These are phyloP conservation scores for Crotalus tigris DNA, from an alignment of 2,113 vertebrate species.

Conservation along the genomic window DNA sequence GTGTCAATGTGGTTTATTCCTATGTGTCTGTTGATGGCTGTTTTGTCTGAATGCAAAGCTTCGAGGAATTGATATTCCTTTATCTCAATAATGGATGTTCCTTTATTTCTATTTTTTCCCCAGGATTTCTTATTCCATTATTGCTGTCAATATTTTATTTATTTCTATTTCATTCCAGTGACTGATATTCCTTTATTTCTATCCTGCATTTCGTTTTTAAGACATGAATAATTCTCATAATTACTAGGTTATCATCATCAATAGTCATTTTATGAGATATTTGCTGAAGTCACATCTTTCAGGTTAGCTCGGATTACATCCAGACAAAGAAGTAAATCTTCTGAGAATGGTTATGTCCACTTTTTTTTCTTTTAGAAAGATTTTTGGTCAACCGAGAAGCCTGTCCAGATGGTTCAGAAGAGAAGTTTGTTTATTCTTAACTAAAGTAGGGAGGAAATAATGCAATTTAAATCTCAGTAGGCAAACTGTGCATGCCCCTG, in stretches of 20 bases:
- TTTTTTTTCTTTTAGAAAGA: not conserved
- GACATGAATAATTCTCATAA: not conserved
- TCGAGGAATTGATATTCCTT: not conserved
- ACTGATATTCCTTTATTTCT: not conserved
- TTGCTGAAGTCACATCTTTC: not conserved
- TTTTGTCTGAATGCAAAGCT: not conserved
- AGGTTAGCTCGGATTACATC: not conserved
- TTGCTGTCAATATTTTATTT: not conserved
- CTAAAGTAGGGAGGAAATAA: conserved; percentile 34
- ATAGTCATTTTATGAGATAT: not conserved
- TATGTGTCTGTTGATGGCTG: not conserved
- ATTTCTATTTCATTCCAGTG: not conserved
- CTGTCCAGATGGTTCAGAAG: conserved; percentile 21
- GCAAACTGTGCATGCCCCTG: conserved; percentile 64
- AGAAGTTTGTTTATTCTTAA: conserved; percentile 64
- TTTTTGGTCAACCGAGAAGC: not conserved
- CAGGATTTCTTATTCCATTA: not conserved
- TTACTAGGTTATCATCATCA: not conserved
- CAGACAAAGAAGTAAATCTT: not conserved
- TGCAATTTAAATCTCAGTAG: conserved; percentile 56
- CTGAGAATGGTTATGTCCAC: not conserved
- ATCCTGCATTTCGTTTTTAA: not conserved
- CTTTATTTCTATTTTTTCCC: not conserved
- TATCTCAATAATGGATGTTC: not conserved
- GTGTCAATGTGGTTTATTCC: not conserved